A percentile compares a stretch with the other conserved stretches of the same genome.
Conservation (phyloP, 1,140 invertebrate species). For the Eurytemora carolleeae region DNA sequence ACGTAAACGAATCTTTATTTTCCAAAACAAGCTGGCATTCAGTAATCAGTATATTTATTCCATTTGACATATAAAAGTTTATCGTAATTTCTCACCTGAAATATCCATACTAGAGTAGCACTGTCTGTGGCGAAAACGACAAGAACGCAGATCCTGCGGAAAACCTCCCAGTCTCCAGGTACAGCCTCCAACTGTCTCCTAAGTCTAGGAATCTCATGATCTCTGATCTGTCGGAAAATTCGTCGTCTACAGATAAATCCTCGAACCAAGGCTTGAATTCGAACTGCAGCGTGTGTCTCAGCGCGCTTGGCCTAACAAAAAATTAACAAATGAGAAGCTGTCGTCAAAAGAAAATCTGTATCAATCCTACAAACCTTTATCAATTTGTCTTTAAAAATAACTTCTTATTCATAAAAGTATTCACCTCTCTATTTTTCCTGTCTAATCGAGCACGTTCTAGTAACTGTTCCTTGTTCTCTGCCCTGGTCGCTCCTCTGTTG, state of each 20-base stretch:
- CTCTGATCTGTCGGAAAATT: slow-evolving; percentile 39
- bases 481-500: slow-evolving; percentile 60
- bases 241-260: slow-evolving; percentile 46
- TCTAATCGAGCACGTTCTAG: slow-evolving; percentile 58
- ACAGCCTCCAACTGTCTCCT: slow-evolving; percentile 28
- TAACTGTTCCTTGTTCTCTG: slow-evolving; percentile 48
- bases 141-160: slow-evolving; percentile 40
- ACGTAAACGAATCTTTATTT: too few species aligned
- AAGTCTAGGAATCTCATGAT: slow-evolving; percentile 41
- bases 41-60: too few species aligned
- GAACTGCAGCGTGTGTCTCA: slow-evolving; percentile 42
- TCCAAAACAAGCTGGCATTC: too few species aligned
- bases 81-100: too few species aligned
- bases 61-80: too few species aligned
- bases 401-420: slow-evolving; percentile 7
- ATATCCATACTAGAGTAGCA: slow-evolving; percentile 41
- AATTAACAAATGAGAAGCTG: background rate
- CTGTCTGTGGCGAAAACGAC: slow-evolving; percentile 45
- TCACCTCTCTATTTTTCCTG: slow-evolving; percentile 60
- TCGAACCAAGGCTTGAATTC: slow-evolving; percentile 55
- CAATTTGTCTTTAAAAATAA: slow-evolving; percentile 2
- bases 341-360: too few species aligned
- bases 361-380: too few species aligned
- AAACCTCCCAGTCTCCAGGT: slow-evolving; percentile 26
- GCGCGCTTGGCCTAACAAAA: slow-evolving; percentile 29